Base-by-base conservation (phyloP, 2,113 vertebrate genomes). In the Tringa solitaria region DNA sequence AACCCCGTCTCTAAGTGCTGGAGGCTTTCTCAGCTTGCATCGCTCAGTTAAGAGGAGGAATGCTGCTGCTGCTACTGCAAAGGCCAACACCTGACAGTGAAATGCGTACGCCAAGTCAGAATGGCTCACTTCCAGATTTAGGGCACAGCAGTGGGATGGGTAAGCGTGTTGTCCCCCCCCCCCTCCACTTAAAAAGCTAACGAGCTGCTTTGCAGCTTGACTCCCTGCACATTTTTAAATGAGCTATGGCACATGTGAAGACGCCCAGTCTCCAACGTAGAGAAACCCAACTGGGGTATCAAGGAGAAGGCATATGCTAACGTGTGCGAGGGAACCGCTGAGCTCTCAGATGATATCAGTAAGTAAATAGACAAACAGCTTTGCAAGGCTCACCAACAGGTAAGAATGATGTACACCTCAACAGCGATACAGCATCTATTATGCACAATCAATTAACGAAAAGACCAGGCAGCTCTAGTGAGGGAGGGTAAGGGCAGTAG, bases 341-440 rank as follows among this genome's bases (percentile, higher is more conserved):
- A 74, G 74, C 75, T 69, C 84, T 87, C 79, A 48, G 82, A 77
- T 63, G 20, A 2, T 69, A 90, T 78, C 24, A 26, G 19, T 86
- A 82, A 83, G 53, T 72, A 91, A 91, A 59, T 0, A 87, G 61
- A 77, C n/a, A 63, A 35, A 90, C 35, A 88, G 72, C 50, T 87
- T 45, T 69, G 70, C 43, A 70, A 72, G 54, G 35, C 65, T 59
- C 65, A 74, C 65, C 56, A 85, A 61, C 46, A 93, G 80, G 46
- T 87, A 89, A 95, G 72, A 68, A 94, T 21, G 74, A 84, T 23
- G 69, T 9, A 78, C 59, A 37, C 81, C 87, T 93, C 70, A 84
- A 43, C 60, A 86, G 91, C 6, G 9, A 79, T n/a, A 61, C 57
- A 26, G 64, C 56, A 77, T n/a, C 88, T 85, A 50, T 65, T 89